Base-by-base conservation (phyloP, 2,797 vertebrate genomes). In the Notamacropus eugenii region DNA sequence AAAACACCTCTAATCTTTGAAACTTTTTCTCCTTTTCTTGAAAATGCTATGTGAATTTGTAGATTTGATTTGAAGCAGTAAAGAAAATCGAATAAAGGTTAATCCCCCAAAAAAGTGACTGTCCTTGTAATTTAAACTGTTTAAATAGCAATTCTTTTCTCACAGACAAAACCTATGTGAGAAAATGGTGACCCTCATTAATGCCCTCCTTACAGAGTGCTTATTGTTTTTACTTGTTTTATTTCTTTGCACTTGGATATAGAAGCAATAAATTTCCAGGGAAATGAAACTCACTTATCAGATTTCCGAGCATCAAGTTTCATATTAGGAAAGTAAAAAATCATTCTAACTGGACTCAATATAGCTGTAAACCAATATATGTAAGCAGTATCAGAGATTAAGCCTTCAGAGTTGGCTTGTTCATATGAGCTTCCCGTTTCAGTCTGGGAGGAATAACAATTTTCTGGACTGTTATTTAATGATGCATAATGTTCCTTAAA, bases 241-340 rank as follows among this genome's bases (percentile, higher is more conserved):
- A 96, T 98, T 98, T 98, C 98, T 98, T 98, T 98, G 98, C 98
- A 97, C 98, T 98, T 98, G 98, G 97, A 98, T 98, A 98, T 96
- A 98, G 98, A 98, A 98, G 98, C 98, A 98, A 99, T 99, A 98
- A 98, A 98, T 99, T 99, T 98, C 98, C 98, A 98, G 98, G 98
- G 98, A 98, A 99, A 99, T 98, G 98, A 99, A 99, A 98, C 98
- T 97, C 98, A 97, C 98, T 99, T 98, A 99, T 99, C 99, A 99
- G 98, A 99, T 99, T 98, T 98, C 98, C 97, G 98, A 98, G 98
- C 98, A 98, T 98, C 98, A 98, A 98, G 97, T 99, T 99, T 99
- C 98, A 98, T 99, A 98, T 98, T 98, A 98, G 97, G 98, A 98
- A 98, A 92, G 95, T 97, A 54, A 97, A 95, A 98, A 96, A 97